Evolutionary conservation across 2,888 invertebrate genomes (phyloP).

Genomic region (Heliconius ismenius): DNA sequence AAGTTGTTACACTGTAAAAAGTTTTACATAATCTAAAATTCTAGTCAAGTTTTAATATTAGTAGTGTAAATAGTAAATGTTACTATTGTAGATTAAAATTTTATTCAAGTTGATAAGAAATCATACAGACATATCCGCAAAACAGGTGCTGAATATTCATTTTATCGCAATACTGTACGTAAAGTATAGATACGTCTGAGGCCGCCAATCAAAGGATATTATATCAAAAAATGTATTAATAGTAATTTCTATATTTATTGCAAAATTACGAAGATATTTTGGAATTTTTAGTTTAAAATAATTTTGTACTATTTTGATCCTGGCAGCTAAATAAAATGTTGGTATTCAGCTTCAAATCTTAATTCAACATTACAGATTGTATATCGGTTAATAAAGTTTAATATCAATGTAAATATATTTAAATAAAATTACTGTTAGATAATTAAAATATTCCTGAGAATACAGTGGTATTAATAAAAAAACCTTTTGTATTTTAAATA

Average conservation of each 20-base stretch:
- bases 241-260: no score
- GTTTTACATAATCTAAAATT: slow-evolving; percentile 35
- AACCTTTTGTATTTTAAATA: slow-evolving; percentile 4
- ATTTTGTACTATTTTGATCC: background rate
- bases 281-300: background rate
- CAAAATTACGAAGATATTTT: no score
- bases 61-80: slow-evolving; percentile 43
- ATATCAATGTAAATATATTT: slow-evolving; percentile 30
- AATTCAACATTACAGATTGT: slow-evolving; percentile 14
- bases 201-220: background rate
- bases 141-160: slow-evolving; percentile 38
- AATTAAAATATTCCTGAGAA: slow-evolving; percentile 24
- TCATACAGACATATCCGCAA: slow-evolving; percentile 37
- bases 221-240: background rate
- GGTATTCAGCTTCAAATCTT: slow-evolving; percentile 16
- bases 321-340: background rate
- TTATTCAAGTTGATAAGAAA: slow-evolving; percentile 32
- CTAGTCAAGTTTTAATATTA: slow-evolving; percentile 45
- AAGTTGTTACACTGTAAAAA: slow-evolving; percentile 11
- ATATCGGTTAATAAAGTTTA: slow-evolving; percentile 1
- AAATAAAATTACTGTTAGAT: slow-evolving; percentile 17
- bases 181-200: background rate
- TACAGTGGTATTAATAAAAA: slow-evolving; percentile 12
- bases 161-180: slow-evolving; percentile 20
- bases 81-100: slow-evolving; percentile 38